These are phyloP conservation scores for Octopus sinensis DNA, from an alignment of 1,140 invertebrate genomes.

Conservation along the genomic window DNA sequence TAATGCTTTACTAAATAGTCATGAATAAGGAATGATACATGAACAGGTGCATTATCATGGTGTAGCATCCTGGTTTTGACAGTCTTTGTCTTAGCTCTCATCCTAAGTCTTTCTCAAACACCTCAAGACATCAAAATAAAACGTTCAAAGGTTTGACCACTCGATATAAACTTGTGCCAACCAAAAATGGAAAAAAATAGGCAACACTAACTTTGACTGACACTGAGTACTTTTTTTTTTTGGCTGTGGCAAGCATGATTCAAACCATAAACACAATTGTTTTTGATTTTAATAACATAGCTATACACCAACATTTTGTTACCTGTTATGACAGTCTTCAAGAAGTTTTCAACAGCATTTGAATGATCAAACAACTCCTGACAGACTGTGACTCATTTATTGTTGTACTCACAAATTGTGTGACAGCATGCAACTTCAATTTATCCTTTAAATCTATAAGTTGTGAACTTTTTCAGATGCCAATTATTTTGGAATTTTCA, in stretches of 20 bases:
- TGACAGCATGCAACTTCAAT: not conserved
- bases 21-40: not conserved
- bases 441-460: not conserved
- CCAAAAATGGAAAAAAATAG: not conserved
- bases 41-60: constrained; percentile 7
- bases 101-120: not conserved
- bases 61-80: not conserved
- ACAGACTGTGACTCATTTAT: not conserved
- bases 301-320: constrained; percentile 4
- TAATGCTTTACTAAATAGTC: constrained; percentile 2
- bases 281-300: constrained; percentile 1
- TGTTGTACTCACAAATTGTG: not conserved
- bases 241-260: not conserved
- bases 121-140: constrained; percentile 4
- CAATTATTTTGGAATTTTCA: not conserved
- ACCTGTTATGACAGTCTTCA: not conserved
- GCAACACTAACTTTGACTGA: not conserved
- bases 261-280: not conserved
- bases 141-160: not conserved
- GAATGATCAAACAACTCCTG: not conserved
- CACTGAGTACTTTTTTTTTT: not conserved
- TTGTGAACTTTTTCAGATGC: not conserved
- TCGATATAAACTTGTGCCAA: not conserved
- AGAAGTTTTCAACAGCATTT: not conserved
- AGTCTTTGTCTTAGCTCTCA: not conserved